phyloP scores from a whole-genome alignment of 2,113 vertebrate genomes.

The Hemichromis elongatus region DNA sequence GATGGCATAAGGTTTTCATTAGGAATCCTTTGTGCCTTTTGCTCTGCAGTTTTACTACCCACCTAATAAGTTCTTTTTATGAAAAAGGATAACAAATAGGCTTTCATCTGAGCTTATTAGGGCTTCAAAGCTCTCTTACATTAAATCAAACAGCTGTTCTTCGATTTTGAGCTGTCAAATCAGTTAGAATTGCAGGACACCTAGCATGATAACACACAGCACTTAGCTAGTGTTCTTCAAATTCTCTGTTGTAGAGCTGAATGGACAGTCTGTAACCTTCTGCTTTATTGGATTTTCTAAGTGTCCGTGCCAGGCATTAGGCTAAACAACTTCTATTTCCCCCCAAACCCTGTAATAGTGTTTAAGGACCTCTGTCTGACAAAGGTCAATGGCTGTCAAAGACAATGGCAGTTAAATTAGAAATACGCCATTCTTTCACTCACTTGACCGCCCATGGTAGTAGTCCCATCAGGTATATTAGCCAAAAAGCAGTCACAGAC shows the following conservation, averaged over 20 bases:
- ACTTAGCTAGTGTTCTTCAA: neutral
- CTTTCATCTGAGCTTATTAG: neutral
- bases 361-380: slow-evolving; percentile 50
- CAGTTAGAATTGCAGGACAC: neutral
- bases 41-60: neutral
- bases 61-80: neutral
- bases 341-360: slow-evolving; percentile 41
- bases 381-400: slow-evolving; percentile 61
- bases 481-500: slow-evolving; percentile 24
- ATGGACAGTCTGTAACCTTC: slow-evolving; percentile 46
- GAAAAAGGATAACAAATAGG: neutral
- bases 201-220: slow-evolving; percentile 1
- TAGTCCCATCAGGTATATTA: slow-evolving; percentile 53
- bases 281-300: slow-evolving; percentile 48
- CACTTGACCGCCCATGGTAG: slow-evolving; percentile 21
- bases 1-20: neutral
- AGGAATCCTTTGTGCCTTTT: neutral
- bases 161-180: neutral
- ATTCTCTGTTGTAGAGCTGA: slow-evolving; percentile 18
- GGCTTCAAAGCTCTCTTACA: neutral
- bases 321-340: slow-evolving; percentile 54
- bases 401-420: slow-evolving; percentile 61
- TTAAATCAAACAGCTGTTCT: slow-evolving; percentile 1
- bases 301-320: slow-evolving; percentile 34
- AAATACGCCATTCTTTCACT: slow-evolving; percentile 43